These are phyloP conservation scores for Hypomecis atomaria DNA, from an alignment of 2,888 invertebrate species.

Conservation along the genomic window DNA sequence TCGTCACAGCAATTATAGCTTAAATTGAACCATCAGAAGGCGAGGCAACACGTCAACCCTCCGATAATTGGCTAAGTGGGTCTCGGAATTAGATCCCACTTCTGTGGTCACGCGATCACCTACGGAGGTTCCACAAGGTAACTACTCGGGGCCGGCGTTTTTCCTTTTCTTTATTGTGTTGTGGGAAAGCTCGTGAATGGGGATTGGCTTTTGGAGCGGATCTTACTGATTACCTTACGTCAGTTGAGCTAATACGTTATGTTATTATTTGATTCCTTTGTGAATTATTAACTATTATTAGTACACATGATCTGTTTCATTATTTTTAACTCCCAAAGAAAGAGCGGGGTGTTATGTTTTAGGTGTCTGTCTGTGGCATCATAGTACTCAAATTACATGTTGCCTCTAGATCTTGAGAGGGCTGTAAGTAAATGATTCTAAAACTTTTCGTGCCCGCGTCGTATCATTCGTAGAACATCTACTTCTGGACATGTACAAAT, in stretches of 20 bases:
- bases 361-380: too few relatives aligned
- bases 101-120: conserved; percentile 70
- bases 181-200: conserved; percentile 18
- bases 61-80: conserved; percentile 76
- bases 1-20: conserved; percentile 56
- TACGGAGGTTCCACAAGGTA: conserved; percentile 35
- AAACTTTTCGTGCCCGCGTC: too few relatives aligned
- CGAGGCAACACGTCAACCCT: conserved; percentile 55
- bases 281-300: too few relatives aligned
- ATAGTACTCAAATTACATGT: too few relatives aligned
- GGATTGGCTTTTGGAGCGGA: conserved; percentile 24
- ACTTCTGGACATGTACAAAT: too few relatives aligned
- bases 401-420: too few relatives aligned
- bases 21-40: conserved; percentile 72
- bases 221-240: conserved; percentile 24
- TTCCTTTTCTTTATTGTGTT: conserved; percentile 32
- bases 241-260: conserved; percentile 3
- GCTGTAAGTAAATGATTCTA: too few relatives aligned
- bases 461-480: too few relatives aligned
- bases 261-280: neutral
- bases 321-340: too few relatives aligned
- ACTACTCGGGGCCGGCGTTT: conserved; percentile 27
- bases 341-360: too few relatives aligned
- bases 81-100: conserved; percentile 62
- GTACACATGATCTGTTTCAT: too few relatives aligned